Percentiles rank a stretch among this genome's conserved stretches.
These are phyloP conservation scores for Aphidius colemani DNA, from an alignment of 2,888 invertebrate genomes.

Conservation along the genomic window DNA sequence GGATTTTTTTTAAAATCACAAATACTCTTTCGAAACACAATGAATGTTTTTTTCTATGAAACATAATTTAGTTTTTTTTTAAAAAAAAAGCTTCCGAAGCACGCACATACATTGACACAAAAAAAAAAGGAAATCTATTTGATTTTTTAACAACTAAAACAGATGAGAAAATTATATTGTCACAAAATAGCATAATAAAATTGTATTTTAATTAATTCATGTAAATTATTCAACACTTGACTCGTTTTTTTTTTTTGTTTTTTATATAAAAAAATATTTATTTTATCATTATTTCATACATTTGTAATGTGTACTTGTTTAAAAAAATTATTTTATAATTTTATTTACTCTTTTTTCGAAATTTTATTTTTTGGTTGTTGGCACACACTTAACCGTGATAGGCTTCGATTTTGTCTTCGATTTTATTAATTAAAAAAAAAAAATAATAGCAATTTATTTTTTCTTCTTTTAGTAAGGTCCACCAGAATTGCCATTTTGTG, in stretches of 20 bases:
- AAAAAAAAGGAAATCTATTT: not conserved
- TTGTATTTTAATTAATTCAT: constrained; percentile 28
- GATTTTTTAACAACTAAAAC: constrained; percentile 5
- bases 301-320: too few species aligned
- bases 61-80: too few species aligned
- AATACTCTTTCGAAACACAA: not conserved
- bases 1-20: too few species aligned
- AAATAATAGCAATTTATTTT: constrained; percentile 11
- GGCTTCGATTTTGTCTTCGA: not conserved
- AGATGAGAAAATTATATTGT: constrained; percentile 13
- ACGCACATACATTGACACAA: not conserved
- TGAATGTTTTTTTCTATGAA: not conserved
- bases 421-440: not conserved
- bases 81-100: too few species aligned
- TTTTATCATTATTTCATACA: not conserved
- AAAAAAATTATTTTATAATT: too few species aligned
- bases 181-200: constrained; percentile 24
- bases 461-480: constrained; percentile 41
- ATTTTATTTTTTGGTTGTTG: constrained; percentile 22
- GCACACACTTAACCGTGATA: constrained; percentile 20
- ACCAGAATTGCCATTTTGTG: constrained; percentile 42
- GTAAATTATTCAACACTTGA: constrained; percentile 7
- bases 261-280: constrained; percentile 21
- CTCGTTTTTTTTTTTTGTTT: constrained; percentile 9
- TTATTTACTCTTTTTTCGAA: not conserved